Percentiles rank a stretch among this genome's conserved stretches.
Evolutionary conservation across 2,888 invertebrate species (phyloP).

Genomic region (Fragum fragum): DNA sequence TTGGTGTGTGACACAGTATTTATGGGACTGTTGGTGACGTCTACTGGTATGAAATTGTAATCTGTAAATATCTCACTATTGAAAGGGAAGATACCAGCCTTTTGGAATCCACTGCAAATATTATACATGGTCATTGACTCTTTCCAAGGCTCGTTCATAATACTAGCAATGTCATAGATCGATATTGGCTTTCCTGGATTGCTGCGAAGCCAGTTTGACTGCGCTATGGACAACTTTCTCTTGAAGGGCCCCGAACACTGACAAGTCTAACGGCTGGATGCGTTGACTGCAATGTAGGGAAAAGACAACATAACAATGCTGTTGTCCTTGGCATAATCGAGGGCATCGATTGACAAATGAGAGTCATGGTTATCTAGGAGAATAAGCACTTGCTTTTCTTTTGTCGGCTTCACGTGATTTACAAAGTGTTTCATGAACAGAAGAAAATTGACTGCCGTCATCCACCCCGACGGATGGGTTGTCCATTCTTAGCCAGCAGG

Average conservation of each 20-base stretch:
- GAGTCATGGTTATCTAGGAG: conserved; percentile 81
- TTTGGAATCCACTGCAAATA: conserved; percentile 44
- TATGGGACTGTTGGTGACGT: conserved; percentile 45
- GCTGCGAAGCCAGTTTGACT: conserved; percentile 79
- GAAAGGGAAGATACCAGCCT: conserved; percentile 47
- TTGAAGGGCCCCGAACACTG: conserved; percentile 78
- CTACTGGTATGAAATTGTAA: conserved; percentile 35
- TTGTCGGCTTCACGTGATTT: conserved; percentile 69
- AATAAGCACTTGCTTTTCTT: conserved; percentile 69
- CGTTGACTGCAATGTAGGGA: conserved; percentile 86
- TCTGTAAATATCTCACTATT: conserved; percentile 46
- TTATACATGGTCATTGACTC: conserved; percentile 35
- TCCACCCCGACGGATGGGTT: conserved; percentile 76
- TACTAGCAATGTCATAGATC: conserved; percentile 80
- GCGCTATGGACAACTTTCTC: conserved; percentile 73
- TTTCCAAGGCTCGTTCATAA: conserved; percentile 32
- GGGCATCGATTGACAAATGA: conserved; percentile 69
- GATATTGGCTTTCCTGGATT: conserved; percentile 86
- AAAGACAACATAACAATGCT: conserved; percentile 85
- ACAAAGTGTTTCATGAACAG: conserved; percentile 80
- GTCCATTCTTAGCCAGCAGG: conserved; percentile 38
- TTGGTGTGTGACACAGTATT: too few species aligned
- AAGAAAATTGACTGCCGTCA: conserved; percentile 76
- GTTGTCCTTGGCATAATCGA: conserved; percentile 82
- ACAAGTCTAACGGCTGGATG: conserved; percentile 86